Base-by-base conservation (phyloP, 2,797 vertebrate species). In the Pseudochromis fuscus region DNA sequence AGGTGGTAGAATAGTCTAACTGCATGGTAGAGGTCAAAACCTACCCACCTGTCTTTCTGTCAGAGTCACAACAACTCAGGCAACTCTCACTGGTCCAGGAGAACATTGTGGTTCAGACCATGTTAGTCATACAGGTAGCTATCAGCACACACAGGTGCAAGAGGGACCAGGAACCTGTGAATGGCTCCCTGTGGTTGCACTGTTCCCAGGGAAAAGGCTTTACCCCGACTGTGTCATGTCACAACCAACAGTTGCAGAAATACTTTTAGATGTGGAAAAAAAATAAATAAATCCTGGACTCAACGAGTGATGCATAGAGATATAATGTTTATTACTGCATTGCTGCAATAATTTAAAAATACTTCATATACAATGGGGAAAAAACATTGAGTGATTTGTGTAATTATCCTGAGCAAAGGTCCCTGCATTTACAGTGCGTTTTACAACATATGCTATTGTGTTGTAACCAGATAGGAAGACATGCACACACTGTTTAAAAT, bases 21-120 rank as follows among this genome's bases (percentile, higher is more conserved):
- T 79, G 84, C 83, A 62, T 75, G 88, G 67, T 81, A 87, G 91
- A 90, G 89, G 87, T 90, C 89, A 90, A 63, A 57, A 24, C 79
- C 78, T 56, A 62, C 77, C 71, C 72, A 79, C 84, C 79, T 67
- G 66, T 45, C 78, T 75, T 79, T 72, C 75, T 73, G 1, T 66
- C 44, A 21, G 30, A 77, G 71, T 63, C 53, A 37, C 73, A 67
- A 61, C 68, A 76, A 66, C 68, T 72, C 50, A 13, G 33, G 30
- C 27, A 67, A n/a, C 51, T 67, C 67, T 51, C 0, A 28, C 72
- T 38, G 35, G 50, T 69, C 51, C 50, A 27, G 44, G 66, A 64
- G 79, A 76, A 72, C 25, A 48, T 33, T 42, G 60, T 37, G 56
- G 62, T 71, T 50, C 65, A 65, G 85, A 79, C 61, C 66, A 63